Evolutionary conservation across 2,113 vertebrate genomes (phyloP), one percentile per base, ranked within the genome.

Genomic region (Chionomys nivalis): DNA sequence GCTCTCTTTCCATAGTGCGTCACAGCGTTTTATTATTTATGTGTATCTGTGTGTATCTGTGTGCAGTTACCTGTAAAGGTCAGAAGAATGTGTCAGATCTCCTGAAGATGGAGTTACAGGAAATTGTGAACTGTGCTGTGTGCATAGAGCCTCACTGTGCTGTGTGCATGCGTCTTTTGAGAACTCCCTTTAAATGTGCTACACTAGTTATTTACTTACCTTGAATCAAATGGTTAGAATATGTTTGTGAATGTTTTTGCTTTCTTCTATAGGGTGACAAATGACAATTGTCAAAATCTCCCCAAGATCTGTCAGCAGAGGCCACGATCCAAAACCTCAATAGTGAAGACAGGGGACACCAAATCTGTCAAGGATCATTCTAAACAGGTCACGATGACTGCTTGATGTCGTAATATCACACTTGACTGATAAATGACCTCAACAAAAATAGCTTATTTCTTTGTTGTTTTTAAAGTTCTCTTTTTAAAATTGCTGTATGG

Each of bases 271-370:
- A 99, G 99, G 97, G 92, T 94, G 95, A 81, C 97, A 33, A 96
- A 94, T 61, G 97, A 98, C 91, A 98, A 94, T 81, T 98, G 91
- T 90, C 99, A 99, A 96, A 98, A 98, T 96, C 98, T 99, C 47
- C 99, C 99, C 92, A 99, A 98, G 97, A 98, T 99, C 93, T 97
- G 36, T 93, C 97, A 98, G 23, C 98, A 98, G 93, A 98, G 66
- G 23, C 97, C 97, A 0, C 55, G 86, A 19, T 99, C 99, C 76
- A 99, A 98, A 98, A 95, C 90, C 0, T 94, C 87, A 0, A 0
- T 78, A 85, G 93, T 90, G 58, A 99, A 97, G 90, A 97, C 94
- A 75, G 72, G 93, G 21, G 97, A 99, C 14, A 26, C 94, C 39
- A 99, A 97, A 91, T 65, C 94, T 21, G 78, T 90, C 49, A 96